Conservation (phyloP, 2,888 invertebrate species). For the Ormyrus nitidulus region DNA sequence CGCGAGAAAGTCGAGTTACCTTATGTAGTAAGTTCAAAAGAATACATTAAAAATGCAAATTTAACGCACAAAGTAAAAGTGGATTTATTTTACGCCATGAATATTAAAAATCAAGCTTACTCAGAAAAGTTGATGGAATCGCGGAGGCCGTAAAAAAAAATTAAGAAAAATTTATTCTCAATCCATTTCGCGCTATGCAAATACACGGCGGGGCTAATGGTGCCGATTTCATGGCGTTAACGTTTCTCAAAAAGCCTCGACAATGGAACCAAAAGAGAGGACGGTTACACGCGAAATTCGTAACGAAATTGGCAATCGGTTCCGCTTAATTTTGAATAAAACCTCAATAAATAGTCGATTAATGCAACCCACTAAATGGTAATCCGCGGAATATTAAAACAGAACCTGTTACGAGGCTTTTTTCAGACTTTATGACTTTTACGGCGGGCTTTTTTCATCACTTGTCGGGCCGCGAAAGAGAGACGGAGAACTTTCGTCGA, state of each 20-base stretch:
- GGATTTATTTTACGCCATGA: background rate
- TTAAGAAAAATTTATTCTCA: no score
- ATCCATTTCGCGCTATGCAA: no score
- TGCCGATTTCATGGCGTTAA: no score
- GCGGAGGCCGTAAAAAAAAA: background rate
- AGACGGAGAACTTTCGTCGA: background rate
- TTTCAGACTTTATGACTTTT: slow-evolving; percentile 3
- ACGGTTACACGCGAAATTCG: slow-evolving; percentile 1
- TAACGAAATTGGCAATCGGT: background rate
- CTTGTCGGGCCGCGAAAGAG: background rate
- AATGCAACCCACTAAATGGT: background rate
- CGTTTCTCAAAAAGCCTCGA: no score
- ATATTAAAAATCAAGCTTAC: background rate
- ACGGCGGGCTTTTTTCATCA: background rate
- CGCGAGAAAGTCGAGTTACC: background rate
- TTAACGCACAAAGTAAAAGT: slow-evolving; percentile 1
- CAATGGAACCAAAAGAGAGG: no score
- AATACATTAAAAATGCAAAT: slow-evolving; percentile 19
- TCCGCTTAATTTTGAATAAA: background rate
- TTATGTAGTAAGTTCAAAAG: background rate
- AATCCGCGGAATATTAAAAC: slow-evolving; percentile 14
- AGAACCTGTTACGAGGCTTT: slow-evolving; percentile 13
- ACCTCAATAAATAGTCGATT: background rate
- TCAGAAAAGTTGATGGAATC: no score
- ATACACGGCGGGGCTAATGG: no score